Percentiles rank a stretch among this genome's conserved stretches.
Evolutionary conservation across 2,888 invertebrate genomes (phyloP).

Genomic region (Stegophylla sp.): DNA sequence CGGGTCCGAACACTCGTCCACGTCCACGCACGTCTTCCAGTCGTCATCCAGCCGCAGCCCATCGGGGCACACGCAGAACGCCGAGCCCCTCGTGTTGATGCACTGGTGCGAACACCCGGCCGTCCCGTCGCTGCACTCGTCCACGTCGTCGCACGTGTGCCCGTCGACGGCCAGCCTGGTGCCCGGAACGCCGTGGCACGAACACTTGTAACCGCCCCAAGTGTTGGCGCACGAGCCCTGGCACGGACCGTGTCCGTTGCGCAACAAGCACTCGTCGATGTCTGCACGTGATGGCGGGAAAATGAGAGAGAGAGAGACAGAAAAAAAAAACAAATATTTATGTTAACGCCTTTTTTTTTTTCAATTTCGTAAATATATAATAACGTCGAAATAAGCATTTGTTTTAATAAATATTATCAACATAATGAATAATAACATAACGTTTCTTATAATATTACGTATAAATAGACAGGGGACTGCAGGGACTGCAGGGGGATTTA

Average conservation of each 20-base stretch:
- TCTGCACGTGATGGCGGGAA: too few species aligned
- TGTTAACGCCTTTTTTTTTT: too few species aligned
- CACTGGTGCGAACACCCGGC: slow-evolving; percentile 70
- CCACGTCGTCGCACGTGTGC: slow-evolving; percentile 69
- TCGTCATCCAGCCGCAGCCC: slow-evolving; percentile 60
- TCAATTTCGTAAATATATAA: too few species aligned
- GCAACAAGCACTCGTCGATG: slow-evolving; percentile 71
- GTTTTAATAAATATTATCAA: too few species aligned
- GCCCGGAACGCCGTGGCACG: slow-evolving; percentile 70
- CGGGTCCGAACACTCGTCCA: slow-evolving; percentile 66
- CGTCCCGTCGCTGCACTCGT: slow-evolving; percentile 68
- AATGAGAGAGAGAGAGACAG: too few species aligned
- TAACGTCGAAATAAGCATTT: too few species aligned
- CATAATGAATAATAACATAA: too few species aligned
- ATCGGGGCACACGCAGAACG: slow-evolving; percentile 62
- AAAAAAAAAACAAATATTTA: too few species aligned
- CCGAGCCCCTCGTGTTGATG: slow-evolving; percentile 69
- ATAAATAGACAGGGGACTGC: too few species aligned
- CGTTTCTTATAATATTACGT: too few species aligned
- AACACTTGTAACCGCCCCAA: slow-evolving; percentile 70
- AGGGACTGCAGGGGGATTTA: too few species aligned
- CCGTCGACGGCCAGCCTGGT: slow-evolving; percentile 69
- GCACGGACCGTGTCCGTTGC: slow-evolving; percentile 73
- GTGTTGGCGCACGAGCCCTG: slow-evolving; percentile 71
- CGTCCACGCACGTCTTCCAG: slow-evolving; percentile 64